Base-by-base conservation (phyloP, 2,797 vertebrate species). In the Lepidocolaptes lacrymiger region DNA sequence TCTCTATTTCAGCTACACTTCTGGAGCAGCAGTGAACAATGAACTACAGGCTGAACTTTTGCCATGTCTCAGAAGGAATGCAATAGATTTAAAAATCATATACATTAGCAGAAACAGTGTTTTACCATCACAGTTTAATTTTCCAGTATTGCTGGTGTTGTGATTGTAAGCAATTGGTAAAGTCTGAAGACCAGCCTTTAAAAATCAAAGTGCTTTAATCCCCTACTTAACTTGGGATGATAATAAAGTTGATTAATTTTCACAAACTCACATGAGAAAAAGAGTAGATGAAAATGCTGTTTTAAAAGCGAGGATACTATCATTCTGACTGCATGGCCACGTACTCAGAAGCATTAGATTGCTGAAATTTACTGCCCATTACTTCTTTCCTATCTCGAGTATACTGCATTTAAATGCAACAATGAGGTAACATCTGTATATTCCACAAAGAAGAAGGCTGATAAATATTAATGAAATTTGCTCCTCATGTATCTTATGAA, bases 391-490 rank as follows among this genome's bases (percentile, higher is more conserved):
- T 94, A 74, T 91, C 93, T 91, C 84, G 79, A 95, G 81, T 92
- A 92, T 92, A 95, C 86, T 72, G 85, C 94, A 95, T 95, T 95
- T 95, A 96, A 96, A 97, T 96, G 89, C 96, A 96, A 96, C 94
- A 96, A 97, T 93, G 91, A 93, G 86, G 73, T 94, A 97, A 95
- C 95, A 97, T 95, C 91, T 96, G 93, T 97, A 95, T 96, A 94
- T 96, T 92, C 63, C 93, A 96, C 92, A 97, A 95, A 96, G 93
- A 81, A 96, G 85, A 58, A 59, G 39, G 44, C 88, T 95, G 84
- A 97, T 97, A 97, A 97, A 96, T 97, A 97, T 97, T 97, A 97
- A 97, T 97, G 96, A 95, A 75, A 95, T 95, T 96, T 96, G 54
- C 77, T 95, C 71, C 64, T 95, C 80, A 48, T 85, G 68, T 95